phyloP scores from a whole-genome alignment of 2,888 invertebrate species.

The Rhamphomyia laevipes region DNA sequence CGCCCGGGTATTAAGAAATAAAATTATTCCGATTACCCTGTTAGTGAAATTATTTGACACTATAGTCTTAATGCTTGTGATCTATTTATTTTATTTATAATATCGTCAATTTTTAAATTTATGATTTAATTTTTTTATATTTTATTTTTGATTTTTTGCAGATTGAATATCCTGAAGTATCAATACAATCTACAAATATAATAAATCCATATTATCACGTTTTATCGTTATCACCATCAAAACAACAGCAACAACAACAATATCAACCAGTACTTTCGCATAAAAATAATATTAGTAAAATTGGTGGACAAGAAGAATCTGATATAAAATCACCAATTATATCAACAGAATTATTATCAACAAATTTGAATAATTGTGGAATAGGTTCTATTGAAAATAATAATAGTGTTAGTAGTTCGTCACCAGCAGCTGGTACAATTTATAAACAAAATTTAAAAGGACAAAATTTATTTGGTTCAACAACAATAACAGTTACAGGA shows the following conservation, averaged over 20 bases:
- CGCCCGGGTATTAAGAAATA: too few relatives aligned
- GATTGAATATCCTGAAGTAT: conserved; percentile 12
- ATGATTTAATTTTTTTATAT: not conserved
- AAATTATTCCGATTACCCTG: too few relatives aligned
- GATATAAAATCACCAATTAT: not conserved
- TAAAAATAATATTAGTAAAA: not conserved
- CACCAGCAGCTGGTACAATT: conserved; percentile 2
- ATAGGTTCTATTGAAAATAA: not conserved
- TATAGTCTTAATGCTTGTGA: too few relatives aligned
- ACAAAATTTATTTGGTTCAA: not conserved
- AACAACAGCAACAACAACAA: conserved; percentile 2
- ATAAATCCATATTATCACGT: conserved; percentile 3
- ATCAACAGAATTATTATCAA: conserved; percentile 3
- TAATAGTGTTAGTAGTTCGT: conserved; percentile 5
- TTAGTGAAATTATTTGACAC: too few relatives aligned
- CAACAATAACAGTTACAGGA: not conserved
- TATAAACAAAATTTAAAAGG: not conserved
- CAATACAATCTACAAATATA: conserved; percentile 6
- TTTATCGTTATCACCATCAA: not conserved
- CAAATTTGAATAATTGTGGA: not conserved
- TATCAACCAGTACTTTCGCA: not conserved
- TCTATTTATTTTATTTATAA: too few relatives aligned
- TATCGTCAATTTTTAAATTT: too few relatives aligned
- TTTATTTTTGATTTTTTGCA: conserved; percentile 1
- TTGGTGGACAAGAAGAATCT: not conserved